Evolutionary conservation across 2,888 invertebrate genomes (phyloP).

Genomic region (Pimpla rufipes): DNA sequence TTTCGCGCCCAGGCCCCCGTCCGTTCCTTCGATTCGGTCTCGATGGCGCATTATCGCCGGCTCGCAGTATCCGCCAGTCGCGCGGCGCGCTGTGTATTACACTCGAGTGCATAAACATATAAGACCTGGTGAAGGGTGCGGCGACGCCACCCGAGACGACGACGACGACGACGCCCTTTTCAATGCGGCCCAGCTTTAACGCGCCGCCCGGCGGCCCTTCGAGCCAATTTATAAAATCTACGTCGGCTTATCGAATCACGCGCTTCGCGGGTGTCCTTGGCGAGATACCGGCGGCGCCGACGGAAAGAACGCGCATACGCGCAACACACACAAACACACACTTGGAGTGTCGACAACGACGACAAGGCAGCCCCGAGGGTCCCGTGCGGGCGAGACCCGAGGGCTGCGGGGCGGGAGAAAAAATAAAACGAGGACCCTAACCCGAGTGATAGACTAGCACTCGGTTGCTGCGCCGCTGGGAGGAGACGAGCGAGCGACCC

Average conservation of each 20-base stretch:
- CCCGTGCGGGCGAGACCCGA: conserved; percentile 33
- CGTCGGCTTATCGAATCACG: conserved; percentile 70
- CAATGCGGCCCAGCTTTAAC: conserved; percentile 33
- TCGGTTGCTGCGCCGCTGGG: conserved; percentile 4
- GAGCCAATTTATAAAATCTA: conserved; percentile 78
- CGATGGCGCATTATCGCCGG: conserved; percentile 61
- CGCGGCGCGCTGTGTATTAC: conserved; percentile 44
- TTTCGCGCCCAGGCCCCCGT: conserved; percentile 33
- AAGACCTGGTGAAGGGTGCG: conserved; percentile 12
- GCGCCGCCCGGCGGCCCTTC: conserved; percentile 49
- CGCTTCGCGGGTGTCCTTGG: conserved; percentile 66
- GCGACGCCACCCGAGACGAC: conserved; percentile 24
- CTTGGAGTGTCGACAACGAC: background rate
- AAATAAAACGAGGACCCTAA: background rate
- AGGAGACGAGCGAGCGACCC: conserved; percentile 35
- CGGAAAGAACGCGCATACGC: background rate
- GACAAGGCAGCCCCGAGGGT: conserved; percentile 38
- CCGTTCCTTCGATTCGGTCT: conserved; percentile 35
- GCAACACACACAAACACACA: background rate
- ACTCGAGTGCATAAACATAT: conserved; percentile 61
- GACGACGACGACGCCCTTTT: conserved; percentile 40
- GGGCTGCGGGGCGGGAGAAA: background rate
- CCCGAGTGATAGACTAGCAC: conserved; percentile 27
- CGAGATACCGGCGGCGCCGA: conserved; percentile 56
- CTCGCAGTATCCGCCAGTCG: conserved; percentile 46